Base-by-base conservation (phyloP, 2,888 invertebrate genomes). In the Stramonita haemastoma region DNA sequence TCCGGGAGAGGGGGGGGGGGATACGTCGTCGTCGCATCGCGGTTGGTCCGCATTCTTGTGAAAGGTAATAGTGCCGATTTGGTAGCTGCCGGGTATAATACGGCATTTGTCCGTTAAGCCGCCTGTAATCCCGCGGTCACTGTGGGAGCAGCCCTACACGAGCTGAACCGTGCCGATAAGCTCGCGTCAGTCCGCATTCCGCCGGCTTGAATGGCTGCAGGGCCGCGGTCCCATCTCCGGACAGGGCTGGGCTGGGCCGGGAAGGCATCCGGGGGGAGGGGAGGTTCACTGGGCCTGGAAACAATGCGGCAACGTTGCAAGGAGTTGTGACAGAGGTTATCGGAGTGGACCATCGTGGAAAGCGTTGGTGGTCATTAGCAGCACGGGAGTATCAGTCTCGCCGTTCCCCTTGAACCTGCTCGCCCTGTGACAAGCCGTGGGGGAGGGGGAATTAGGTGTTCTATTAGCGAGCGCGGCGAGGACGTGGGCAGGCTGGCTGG, bases 291-390 rank as follows among this genome's bases (percentile, higher is more conserved):
- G 15, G 15, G 17, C 32, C 19, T 15, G 22, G 36, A 2, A 26
- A 83, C 36, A 83, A 83, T 83, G 81, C 29, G 46, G 26, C 36
- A 83, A 83, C 81, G 26, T 79, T 79, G 79, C 46, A 46, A 46
- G 81, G 81, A 26, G 46, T 46, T 46, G 81, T 83, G 81, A 83
- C 81, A 46, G 81, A 83, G 81, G 81, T 83, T 83, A 83, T 83
- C 81, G 36, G 81, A 83, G 46, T 11, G 8, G 36, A 83, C 81
- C 36, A 46, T 36, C 81, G 46, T 26, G 26, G 36, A 26, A 46
- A 19, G 46, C 81, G 81, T 46, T 83, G 81, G 36, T 83, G 81
- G 81, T 83, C 81, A 83, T 83, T 83, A 83, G 46, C 26, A 73
- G 11, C 73, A 22, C 32, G 26, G 73, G n/a, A 79, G 34, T 17